A percentile compares a stretch with the other conserved stretches of the same genome.
These are phyloP conservation scores for Griposia aprilina DNA, from an alignment of 2,888 invertebrate genomes.

Conservation along the genomic window DNA sequence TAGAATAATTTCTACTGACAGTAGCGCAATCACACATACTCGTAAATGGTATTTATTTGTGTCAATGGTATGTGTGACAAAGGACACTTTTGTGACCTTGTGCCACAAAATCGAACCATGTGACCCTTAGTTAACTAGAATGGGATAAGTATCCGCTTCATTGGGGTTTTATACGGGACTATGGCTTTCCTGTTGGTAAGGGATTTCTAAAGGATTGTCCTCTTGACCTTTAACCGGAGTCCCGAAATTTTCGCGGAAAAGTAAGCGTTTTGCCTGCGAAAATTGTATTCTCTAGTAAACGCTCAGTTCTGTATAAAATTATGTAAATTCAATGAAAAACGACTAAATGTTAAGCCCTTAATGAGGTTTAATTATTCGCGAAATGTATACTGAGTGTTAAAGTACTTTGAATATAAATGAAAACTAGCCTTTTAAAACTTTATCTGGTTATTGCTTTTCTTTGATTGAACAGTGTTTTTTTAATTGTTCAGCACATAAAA, in stretches of 20 bases:
- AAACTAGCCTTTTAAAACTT: background rate
- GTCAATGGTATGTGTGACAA: background rate
- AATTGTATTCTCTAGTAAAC: background rate
- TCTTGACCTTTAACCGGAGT: background rate
- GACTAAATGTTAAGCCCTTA: background rate
- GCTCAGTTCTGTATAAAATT: conserved; percentile 13
- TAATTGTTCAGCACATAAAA: background rate
- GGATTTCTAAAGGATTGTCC: conserved; percentile 41
- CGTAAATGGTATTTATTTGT: background rate
- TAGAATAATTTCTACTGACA: background rate
- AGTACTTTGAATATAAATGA: conserved; percentile 9
- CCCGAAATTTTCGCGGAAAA: conserved; percentile 13
- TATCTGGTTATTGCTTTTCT: background rate
- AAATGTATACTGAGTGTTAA: conserved; percentile 20
- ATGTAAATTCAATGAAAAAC: conserved; percentile 44
- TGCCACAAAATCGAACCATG: conserved; percentile 1
- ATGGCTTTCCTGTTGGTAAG: conserved; percentile 19
- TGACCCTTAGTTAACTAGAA: conserved; percentile 27
- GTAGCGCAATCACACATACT: background rate
- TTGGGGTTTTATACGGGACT: conserved; percentile 30
- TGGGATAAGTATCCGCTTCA: conserved; percentile 19
- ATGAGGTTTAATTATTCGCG: conserved; percentile 21
- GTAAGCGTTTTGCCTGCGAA: conserved; percentile 21
- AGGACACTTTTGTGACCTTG: conserved; percentile 8
- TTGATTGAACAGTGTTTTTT: background rate